Percentiles rank a stretch among this genome's conserved stretches.
These are phyloP conservation scores for Pollenia angustigena DNA, from an alignment of 2,888 invertebrate species.

Conservation along the genomic window DNA sequence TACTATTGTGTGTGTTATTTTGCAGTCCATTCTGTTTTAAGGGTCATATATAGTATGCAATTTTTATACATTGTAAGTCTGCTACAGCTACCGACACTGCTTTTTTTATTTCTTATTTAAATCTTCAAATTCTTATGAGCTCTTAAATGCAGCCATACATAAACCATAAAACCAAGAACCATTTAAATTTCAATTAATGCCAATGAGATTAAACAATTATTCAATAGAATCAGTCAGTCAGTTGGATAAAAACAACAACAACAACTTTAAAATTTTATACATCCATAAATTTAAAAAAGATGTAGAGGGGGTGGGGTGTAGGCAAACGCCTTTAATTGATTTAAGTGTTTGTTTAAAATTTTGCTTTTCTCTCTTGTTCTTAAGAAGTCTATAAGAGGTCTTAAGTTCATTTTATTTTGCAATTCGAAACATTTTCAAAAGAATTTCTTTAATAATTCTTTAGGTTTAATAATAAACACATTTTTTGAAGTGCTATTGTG, in stretches of 20 bases:
- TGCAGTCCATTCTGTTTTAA: constrained; percentile 42
- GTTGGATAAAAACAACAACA: constrained; percentile 44
- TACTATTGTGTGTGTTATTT: background rate
- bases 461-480: background rate
- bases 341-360: constrained; percentile 55
- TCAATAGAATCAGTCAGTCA: constrained; percentile 42
- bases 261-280: constrained; percentile 6
- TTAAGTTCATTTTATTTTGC: constrained; percentile 54
- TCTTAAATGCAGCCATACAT: background rate
- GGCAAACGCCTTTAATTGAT: constrained; percentile 48
- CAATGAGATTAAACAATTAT: constrained; percentile 69
- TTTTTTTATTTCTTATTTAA: background rate
- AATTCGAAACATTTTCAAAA: background rate
- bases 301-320: background rate
- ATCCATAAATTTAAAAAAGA: background rate
- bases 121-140: constrained; percentile 14
- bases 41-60: constrained; percentile 24
- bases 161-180: constrained; percentile 35
- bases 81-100: constrained; percentile 6
- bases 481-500: constrained; percentile 6
- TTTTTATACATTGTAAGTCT: constrained; percentile 3
- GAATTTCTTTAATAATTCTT: constrained; percentile 5
- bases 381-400: constrained; percentile 41
- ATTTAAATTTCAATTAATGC: constrained; percentile 73
- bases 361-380: constrained; percentile 21